Evolutionary conservation across 2,888 invertebrate species (phyloP), one percentile per base, ranked within the genome.

Genomic region (Parascotia fuliginaria): DNA sequence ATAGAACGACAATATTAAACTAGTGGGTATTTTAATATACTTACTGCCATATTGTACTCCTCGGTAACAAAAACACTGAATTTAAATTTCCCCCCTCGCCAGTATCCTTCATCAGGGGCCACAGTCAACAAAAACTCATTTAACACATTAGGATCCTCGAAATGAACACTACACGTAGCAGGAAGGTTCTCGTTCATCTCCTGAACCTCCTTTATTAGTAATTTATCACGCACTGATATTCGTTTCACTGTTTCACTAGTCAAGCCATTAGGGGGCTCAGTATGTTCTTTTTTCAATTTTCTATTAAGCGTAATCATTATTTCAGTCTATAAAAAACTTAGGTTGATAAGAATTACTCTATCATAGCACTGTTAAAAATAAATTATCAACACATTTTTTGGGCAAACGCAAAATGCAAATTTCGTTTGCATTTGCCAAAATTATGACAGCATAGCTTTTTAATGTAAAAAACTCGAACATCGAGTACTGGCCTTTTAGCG

Each of bases 21-120:
- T 1, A 3, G 9, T 12, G 14, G 11, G 4, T 1, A 5, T 37
- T 0, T 7, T 9, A 11, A 3, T 28, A 38, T 76, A 94, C 95
- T 94, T 93, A 98, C 98, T 85, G 96, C 96, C 95, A 98, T 98
- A 88, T 98, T 98, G 93, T 98, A 98, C 65, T 98, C 98, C 79
- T 98, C 98, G 15, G 98, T 96, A 50, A 98, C 97, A 75, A 94
- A 93, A 66, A 98, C 94, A 77, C 95, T 94, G 87, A 99, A 99
- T 79, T 94, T 94, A 88, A 98, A 99, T 66, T 93, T 94, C 27
- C 98, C 98, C 46, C 96, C 96, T 73, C 93, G 93, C 97, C 98
- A 98, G 78, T 95, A 95, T 0, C 98, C 98, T 87, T 98, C 97
- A 65, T 97, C 96, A 1, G 98, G 97, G 48, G 93, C 87, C 46